These are phyloP conservation scores for Exocentrus adspersus DNA, from an alignment of 2,888 invertebrate species.

Conservation along the genomic window DNA sequence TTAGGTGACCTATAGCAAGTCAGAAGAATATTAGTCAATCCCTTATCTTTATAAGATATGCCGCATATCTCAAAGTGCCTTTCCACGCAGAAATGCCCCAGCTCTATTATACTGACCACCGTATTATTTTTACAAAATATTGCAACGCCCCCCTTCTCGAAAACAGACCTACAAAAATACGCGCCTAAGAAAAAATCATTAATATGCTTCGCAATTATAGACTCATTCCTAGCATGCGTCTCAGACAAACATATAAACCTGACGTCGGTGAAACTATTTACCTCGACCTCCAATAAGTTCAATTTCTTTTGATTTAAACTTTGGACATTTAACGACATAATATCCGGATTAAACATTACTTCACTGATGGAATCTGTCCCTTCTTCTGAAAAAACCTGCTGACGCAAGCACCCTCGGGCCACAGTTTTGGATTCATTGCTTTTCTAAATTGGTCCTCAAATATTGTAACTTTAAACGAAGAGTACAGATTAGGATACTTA, in stretches of 20 bases:
- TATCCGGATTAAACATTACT: conserved; percentile 1
- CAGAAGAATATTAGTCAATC: background rate
- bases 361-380: background rate
- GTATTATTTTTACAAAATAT: background rate
- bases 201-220: conserved; percentile 1
- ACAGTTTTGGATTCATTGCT: conserved; percentile 6
- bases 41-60: background rate
- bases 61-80: background rate
- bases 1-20: background rate
- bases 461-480: conserved; percentile 9
- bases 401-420: conserved; percentile 2
- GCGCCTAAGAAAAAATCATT: background rate
- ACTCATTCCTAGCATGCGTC: background rate
- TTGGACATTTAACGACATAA: conserved; percentile 1
- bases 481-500: background rate
- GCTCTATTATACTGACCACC: background rate
- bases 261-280: background rate
- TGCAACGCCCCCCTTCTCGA: background rate
- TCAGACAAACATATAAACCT: conserved; percentile 1
- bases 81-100: background rate
- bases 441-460: background rate
- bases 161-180: background rate
- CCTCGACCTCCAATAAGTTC: background rate
- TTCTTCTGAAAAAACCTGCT: conserved; percentile 17
- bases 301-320: background rate